Percentiles rank a stretch among this genome's conserved stretches.
Evolutionary conservation across 1,140 invertebrate species (phyloP).

Genomic region (Brachionus paranguensis): DNA sequence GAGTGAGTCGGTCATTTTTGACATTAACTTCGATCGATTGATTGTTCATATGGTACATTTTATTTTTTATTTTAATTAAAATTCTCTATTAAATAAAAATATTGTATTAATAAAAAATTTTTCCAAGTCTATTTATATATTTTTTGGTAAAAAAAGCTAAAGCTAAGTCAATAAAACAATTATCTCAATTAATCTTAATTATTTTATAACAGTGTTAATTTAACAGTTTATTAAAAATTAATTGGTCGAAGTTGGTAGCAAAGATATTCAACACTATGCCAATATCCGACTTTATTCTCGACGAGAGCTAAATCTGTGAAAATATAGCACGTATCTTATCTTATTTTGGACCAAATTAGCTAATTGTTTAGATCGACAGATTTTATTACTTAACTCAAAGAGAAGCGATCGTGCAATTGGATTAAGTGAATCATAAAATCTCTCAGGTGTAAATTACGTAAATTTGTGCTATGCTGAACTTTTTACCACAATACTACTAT

Average conservation of each 20-base stretch:
- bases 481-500: not conserved
- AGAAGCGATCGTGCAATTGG: not conserved
- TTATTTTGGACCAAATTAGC: not conserved
- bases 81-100: not conserved
- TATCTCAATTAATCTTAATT: conserved; percentile 38
- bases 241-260: not conserved
- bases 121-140: not conserved
- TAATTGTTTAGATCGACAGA: conserved; percentile 22
- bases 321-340: not conserved
- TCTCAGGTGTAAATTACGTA: not conserved
- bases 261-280: conserved; percentile 29
- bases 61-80: not conserved
- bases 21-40: not conserved
- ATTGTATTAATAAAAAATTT: not conserved
- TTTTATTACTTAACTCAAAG: conserved; percentile 21
- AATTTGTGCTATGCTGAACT: not conserved
- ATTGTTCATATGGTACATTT: not conserved
- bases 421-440: not conserved
- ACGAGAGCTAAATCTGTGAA: conserved; percentile 2
- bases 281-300: conserved; percentile 28
- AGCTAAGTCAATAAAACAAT: conserved; percentile 18
- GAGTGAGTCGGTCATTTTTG: not conserved
- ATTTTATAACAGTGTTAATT: conserved; percentile 35
- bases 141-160: not conserved
- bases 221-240: conserved; percentile 30